phyloP scores from a whole-genome alignment of 2,113 vertebrate genomes.

The Lepisosteus osseus region DNA sequence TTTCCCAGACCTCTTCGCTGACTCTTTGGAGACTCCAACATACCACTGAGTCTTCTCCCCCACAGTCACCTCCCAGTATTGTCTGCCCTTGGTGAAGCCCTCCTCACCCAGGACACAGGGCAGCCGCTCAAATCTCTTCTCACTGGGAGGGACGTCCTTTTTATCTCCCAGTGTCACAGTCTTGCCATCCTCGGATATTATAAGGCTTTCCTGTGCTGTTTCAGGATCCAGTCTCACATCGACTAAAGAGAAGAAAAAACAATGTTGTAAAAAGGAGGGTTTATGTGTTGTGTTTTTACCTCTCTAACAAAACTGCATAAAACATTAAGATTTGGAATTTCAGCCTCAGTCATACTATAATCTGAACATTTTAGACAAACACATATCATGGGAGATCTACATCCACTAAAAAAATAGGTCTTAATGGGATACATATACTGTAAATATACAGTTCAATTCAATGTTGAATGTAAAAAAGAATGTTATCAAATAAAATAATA shows the following conservation, averaged over 20 bases:
- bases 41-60: constrained; percentile 63
- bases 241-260: constrained; percentile 41
- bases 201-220: constrained; percentile 62
- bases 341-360: too few relatives aligned
- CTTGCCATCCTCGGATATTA: constrained; percentile 63
- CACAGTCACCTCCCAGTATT: constrained; percentile 74
- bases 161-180: constrained; percentile 57
- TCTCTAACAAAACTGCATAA: background rate
- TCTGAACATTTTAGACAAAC: too few relatives aligned
- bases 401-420: too few relatives aligned
- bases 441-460: too few relatives aligned
- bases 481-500: too few relatives aligned
- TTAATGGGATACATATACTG: too few relatives aligned
- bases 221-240: constrained; percentile 63
- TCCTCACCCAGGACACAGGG: constrained; percentile 53
- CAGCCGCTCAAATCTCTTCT: constrained; percentile 64
- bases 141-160: constrained; percentile 54
- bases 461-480: too few relatives aligned
- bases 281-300: background rate
- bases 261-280: background rate
- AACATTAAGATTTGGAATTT: background rate
- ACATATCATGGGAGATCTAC: too few relatives aligned
- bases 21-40: constrained; percentile 63
- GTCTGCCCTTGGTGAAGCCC: constrained; percentile 53
- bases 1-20: constrained; percentile 46